Evolutionary conservation across 2,113 vertebrate species (phyloP), one percentile per base, ranked within the genome.

Genomic region (Hippocampus mohnikei): DNA sequence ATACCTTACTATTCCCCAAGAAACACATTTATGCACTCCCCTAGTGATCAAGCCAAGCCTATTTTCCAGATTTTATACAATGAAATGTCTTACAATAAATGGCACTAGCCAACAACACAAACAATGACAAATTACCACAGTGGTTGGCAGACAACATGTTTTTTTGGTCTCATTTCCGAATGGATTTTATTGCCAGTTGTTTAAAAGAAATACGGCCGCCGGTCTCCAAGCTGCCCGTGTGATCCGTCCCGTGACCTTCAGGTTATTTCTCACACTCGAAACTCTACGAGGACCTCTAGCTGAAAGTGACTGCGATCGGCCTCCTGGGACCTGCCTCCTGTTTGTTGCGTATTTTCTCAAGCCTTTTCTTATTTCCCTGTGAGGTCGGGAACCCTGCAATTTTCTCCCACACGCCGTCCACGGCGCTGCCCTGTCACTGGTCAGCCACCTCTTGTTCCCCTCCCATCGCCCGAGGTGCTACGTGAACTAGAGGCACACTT

Each of bases 391-490:
- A 92, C 89, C 89, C 81, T 71, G 74, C 74, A 71, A 67, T 85
- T 89, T 91, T 91, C 91, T 92, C 89, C 89, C 90, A 92, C 88
- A 91, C 90, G 87, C 81, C 86, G 72, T 70, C 81, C 72, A 60
- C 40, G 82, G 80, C 53, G 66, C 71, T 77, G 81, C 82, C 81
- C 67, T 23, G 75, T 68, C 66, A 68, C 69, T 72, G 77, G 76
- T 86, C 73, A 44, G 15, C 41, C 82, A 87, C 77, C 75, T 81
- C 84, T 76, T 84, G 84, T 76, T 78, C 85, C 81, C 77, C 82
- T 82, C 59, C 40, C 65, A 76, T 87, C 73, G 91, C 91, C 90
- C 27, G 75, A 69, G 91, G 90, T 87, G 72, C 77, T 55, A 75
- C 79, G 82, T 92, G 92, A 92, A 92, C 90, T 84, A 83, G 82